Conservation (phyloP, 2,797 vertebrate genomes). For the Artibeus lituratus region DNA sequence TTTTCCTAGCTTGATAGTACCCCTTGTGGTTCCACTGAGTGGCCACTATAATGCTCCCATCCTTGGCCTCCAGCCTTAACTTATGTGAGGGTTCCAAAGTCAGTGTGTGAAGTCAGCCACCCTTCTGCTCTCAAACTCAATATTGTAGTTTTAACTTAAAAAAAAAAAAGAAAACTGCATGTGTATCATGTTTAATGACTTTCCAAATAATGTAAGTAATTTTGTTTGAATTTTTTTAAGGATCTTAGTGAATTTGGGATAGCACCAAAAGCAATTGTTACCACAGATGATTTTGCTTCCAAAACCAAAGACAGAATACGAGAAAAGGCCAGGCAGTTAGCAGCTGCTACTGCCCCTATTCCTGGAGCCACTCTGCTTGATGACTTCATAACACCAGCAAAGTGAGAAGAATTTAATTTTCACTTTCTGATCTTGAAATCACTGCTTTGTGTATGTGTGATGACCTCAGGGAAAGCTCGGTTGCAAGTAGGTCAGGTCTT, state of each 20-base stretch:
- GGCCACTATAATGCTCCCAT: neutral
- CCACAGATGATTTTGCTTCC: conserved; percentile 92
- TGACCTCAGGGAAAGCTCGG: neutral
- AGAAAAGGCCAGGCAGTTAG: conserved; percentile 90
- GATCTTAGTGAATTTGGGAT: conserved; percentile 96
- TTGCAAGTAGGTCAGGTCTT: neutral
- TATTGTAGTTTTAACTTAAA: neutral
- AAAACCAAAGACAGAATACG: conserved; percentile 85
- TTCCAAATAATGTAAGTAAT: neutral
- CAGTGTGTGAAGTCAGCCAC: neutral
- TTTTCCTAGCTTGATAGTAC: neutral
- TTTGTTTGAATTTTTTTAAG: conserved; percentile 76
- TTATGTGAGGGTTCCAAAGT: neutral
- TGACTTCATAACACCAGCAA: conserved; percentile 91
- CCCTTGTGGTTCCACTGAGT: neutral
- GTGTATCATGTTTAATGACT: neutral
- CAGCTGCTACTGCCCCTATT: conserved; percentile 86
- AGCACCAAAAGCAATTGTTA: conserved; percentile 91
- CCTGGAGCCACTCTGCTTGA: conserved; percentile 92
- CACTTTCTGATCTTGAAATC: neutral
- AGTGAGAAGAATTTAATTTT: conserved; percentile 79
- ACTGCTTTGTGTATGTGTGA: neutral
- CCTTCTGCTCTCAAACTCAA: neutral
- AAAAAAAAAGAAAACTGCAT: neutral
- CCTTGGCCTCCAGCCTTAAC: neutral